Evolutionary conservation across 2,888 invertebrate species (phyloP).

Genomic region (Torymus texanus): DNA sequence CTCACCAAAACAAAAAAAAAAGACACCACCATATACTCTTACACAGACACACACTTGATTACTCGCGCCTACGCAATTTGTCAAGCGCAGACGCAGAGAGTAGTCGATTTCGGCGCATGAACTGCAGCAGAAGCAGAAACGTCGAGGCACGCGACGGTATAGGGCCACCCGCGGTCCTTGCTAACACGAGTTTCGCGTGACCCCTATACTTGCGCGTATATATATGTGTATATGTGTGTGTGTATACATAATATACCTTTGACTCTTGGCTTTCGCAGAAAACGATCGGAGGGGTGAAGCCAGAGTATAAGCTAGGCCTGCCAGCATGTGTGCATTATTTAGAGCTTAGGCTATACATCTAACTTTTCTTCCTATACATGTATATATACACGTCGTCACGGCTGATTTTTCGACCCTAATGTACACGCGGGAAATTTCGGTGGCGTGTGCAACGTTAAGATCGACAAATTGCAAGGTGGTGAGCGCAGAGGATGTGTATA

Average conservation of each 20-base stretch:
- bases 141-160: too few species aligned
- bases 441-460: background rate
- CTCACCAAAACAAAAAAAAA: too few species aligned
- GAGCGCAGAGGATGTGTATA: background rate
- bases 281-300: conserved; percentile 7
- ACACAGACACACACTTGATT: too few species aligned
- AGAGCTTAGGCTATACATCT: too few species aligned
- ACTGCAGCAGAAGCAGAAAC: too few species aligned
- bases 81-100: too few species aligned
- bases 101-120: too few species aligned
- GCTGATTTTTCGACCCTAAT: conserved; percentile 22
- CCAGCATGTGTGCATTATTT: background rate
- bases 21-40: too few species aligned
- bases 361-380: background rate
- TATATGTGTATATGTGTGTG: too few species aligned
- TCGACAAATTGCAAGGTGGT: conserved; percentile 9
- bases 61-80: too few species aligned
- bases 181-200: conserved; percentile 73
- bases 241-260: too few species aligned
- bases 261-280: conserved; percentile 28
- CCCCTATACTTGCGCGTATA: conserved; percentile 58
- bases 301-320: conserved; percentile 26
- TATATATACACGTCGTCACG: background rate
- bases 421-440: background rate
- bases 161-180: conserved; percentile 53